A percentile compares a stretch with the other conserved stretches of the same genome.
These are phyloP conservation scores for Capitella teleta DNA, from an alignment of 1,140 invertebrate species.

Conservation along the genomic window DNA sequence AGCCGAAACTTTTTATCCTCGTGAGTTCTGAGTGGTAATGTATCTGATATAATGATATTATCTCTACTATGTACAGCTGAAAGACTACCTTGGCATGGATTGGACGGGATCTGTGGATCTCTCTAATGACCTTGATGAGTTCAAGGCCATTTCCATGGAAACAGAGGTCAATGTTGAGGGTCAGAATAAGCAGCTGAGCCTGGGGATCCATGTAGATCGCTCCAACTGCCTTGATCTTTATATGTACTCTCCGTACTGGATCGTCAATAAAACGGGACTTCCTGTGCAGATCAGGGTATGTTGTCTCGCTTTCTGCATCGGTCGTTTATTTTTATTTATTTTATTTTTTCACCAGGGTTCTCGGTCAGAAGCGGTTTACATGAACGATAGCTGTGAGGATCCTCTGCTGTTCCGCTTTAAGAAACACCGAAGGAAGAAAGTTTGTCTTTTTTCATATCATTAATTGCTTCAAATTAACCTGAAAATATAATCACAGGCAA, in stretches of 20 bases:
- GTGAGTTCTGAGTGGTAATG: slow-evolving; percentile 43
- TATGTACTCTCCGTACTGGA: slow-evolving; percentile 38
- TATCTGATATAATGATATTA: not conserved
- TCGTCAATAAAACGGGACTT: slow-evolving; percentile 38
- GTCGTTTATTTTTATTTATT: not conserved
- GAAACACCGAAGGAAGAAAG: slow-evolving; percentile 51
- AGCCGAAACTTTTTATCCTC: slow-evolving; percentile 45
- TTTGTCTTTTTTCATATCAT: slow-evolving; percentile 8
- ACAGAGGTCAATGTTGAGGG: slow-evolving; percentile 53
- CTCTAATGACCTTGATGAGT: slow-evolving; percentile 55
- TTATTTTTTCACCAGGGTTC: slow-evolving; percentile 48
- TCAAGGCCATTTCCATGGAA: slow-evolving; percentile 51
- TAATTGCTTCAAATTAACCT: no score
- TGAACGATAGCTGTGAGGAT: slow-evolving; percentile 51
- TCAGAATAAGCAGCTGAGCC: slow-evolving; percentile 52
- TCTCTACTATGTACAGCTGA: slow-evolving; percentile 40
- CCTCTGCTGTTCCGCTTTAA: slow-evolving; percentile 60
- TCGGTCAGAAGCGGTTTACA: slow-evolving; percentile 54
- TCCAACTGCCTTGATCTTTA: slow-evolving; percentile 48
- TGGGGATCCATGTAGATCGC: slow-evolving; percentile 49
- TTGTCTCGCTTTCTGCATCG: not conserved
- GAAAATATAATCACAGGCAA: slow-evolving; percentile 30
- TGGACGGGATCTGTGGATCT: slow-evolving; percentile 62
- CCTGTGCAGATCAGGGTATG: slow-evolving; percentile 56
- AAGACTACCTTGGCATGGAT: slow-evolving; percentile 54